Evolutionary conservation across 2,888 invertebrate genomes (phyloP).

Genomic region (Lasioglossum morio): DNA sequence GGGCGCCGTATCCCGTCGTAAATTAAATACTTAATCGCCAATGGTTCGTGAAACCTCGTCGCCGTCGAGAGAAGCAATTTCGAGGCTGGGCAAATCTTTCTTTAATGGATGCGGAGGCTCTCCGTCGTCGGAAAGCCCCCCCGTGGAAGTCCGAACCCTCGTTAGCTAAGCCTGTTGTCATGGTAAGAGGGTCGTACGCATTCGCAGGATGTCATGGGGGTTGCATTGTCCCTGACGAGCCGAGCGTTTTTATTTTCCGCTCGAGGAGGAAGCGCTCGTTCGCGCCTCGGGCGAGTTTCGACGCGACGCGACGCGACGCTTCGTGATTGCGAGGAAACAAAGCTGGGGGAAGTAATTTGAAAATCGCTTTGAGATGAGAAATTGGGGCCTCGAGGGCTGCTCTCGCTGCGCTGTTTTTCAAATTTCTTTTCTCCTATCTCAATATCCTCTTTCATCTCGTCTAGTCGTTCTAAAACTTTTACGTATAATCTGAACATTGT

Average conservation of each 20-base stretch:
- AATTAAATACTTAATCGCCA: slow-evolving; percentile 10
- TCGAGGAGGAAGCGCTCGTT: slow-evolving; percentile 19
- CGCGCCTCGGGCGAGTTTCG: slow-evolving; percentile 6
- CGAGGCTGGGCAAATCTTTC: slow-evolving; percentile 35
- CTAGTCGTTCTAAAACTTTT: not conserved
- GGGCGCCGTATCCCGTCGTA: not conserved
- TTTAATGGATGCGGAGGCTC: slow-evolving; percentile 36
- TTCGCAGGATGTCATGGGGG: slow-evolving; percentile 44
- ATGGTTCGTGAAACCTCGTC: not conserved
- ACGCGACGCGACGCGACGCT: not conserved
- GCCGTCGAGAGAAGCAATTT: not conserved
- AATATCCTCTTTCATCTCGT: not conserved
- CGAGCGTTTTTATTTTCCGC: slow-evolving; percentile 52
- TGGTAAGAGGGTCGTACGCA: slow-evolving; percentile 57
- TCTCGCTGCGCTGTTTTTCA: not conserved
- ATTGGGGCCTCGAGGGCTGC: not conserved
- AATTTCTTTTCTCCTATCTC: not conserved
- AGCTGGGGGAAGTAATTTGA: slow-evolving; percentile 11
- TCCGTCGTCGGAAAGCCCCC: not conserved
- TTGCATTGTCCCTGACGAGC: slow-evolving; percentile 43
- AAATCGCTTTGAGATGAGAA: slow-evolving; percentile 21
- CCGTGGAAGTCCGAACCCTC: slow-evolving; percentile 32
- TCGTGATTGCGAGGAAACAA: slow-evolving; percentile 2
- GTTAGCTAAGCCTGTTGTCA: slow-evolving; percentile 65
- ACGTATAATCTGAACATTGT: not conserved